These are phyloP conservation scores for Cordilura impudica DNA, from an alignment of 2,888 invertebrate species.

Conservation along the genomic window DNA sequence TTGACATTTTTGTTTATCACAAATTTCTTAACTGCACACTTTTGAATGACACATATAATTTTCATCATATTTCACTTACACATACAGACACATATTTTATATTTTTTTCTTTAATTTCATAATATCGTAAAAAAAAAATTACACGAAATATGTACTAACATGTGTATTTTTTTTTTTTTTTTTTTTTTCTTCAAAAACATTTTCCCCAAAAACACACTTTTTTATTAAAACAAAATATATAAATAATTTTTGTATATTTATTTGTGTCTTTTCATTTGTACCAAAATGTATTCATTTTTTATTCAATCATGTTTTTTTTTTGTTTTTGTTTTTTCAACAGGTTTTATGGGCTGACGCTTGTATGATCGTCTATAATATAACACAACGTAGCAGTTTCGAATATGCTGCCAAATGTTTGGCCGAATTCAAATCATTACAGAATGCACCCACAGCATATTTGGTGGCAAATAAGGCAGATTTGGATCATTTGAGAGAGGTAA, in stretches of 20 bases:
- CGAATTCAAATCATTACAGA: conserved; percentile 80
- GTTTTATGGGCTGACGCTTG: conserved; percentile 89
- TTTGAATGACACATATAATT: too few species aligned
- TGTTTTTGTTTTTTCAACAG: conserved; percentile 61
- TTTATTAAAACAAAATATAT: too few species aligned
- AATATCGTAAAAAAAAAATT: background rate
- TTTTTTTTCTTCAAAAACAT: background rate
- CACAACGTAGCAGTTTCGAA: conserved; percentile 84
- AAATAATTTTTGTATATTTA: background rate
- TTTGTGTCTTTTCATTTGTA: background rate
- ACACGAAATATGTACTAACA: background rate
- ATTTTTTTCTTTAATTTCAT: background rate
- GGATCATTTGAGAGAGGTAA: conserved; percentile 87
- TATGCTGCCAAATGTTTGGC: conserved; percentile 83
- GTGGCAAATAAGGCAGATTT: conserved; percentile 89
- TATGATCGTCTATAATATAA: conserved; percentile 87
- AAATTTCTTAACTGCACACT: too few species aligned
- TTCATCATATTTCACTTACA: too few species aligned
- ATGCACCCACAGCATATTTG: conserved; percentile 81
- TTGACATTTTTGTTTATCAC: too few species aligned
- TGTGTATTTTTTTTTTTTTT: background rate
- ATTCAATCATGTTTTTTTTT: background rate
- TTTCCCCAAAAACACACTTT: background rate
- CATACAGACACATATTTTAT: too few species aligned
- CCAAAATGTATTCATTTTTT: background rate